These are phyloP conservation scores for Cydia splendana DNA, from an alignment of 1,140 invertebrate species.

Conservation along the genomic window DNA sequence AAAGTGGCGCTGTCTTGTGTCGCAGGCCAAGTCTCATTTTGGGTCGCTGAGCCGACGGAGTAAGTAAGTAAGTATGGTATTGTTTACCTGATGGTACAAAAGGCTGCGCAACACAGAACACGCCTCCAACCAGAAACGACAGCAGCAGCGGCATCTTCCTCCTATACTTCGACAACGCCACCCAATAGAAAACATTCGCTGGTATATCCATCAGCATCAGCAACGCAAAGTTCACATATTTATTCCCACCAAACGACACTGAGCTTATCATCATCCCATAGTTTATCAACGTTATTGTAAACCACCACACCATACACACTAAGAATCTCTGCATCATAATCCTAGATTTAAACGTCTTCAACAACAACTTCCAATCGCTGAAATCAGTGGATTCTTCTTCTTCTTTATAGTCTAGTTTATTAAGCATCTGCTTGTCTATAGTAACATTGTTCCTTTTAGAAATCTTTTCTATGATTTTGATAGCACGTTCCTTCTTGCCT, in stretches of 20 bases:
- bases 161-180: constrained; percentile 62
- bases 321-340: constrained; percentile 74
- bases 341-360: constrained; percentile 65
- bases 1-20: no score
- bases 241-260: constrained; percentile 85
- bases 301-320: constrained; percentile 86
- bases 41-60: no score
- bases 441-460: constrained; percentile 58
- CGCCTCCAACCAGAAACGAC: constrained; percentile 63
- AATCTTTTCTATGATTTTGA: constrained; percentile 63
- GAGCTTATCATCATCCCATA: constrained; percentile 91
- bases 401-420: constrained; percentile 58
- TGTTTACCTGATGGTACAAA: constrained; percentile 64
- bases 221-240: constrained; percentile 86
- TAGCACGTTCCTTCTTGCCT: constrained; percentile 57
- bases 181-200: constrained; percentile 83
- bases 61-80: no score
- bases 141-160: constrained; percentile 58
- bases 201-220: constrained; percentile 86
- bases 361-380: constrained; percentile 54
- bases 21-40: no score
- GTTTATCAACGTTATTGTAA: constrained; percentile 88
- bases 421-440: constrained; percentile 53
- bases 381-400: constrained; percentile 43
- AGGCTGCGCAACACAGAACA: constrained; percentile 66